These are phyloP conservation scores for Orestias chungarensis DNA, from an alignment of 2,797 vertebrate species.

Conservation along the genomic window DNA sequence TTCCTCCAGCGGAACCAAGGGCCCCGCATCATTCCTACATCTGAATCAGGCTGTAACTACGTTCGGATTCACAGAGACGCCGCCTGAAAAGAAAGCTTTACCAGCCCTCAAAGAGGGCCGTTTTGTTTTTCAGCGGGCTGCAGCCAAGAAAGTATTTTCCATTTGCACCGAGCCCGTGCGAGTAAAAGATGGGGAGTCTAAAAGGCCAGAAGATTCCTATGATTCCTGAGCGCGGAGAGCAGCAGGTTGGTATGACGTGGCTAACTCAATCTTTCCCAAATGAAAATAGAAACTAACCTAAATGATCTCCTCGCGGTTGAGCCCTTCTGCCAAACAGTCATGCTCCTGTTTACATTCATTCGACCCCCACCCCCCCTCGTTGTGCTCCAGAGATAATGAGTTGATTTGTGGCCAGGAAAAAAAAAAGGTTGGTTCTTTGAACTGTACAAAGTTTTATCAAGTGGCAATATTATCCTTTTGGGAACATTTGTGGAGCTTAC, in stretches of 20 bases:
- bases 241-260: slow-evolving; percentile 34
- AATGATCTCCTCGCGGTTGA: slow-evolving; percentile 5
- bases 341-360: slow-evolving; percentile 10
- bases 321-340: slow-evolving; percentile 4
- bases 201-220: slow-evolving; percentile 32
- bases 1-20: slow-evolving; percentile 1
- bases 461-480: neutral
- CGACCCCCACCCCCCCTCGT: neutral
- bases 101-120: slow-evolving; percentile 15
- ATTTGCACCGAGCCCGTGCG: slow-evolving; percentile 19
- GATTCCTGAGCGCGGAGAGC: slow-evolving; percentile 38
- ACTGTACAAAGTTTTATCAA: slow-evolving; percentile 5
- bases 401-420: slow-evolving; percentile 11
- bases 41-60: slow-evolving; percentile 12
- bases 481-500: neutral
- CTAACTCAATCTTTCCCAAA: slow-evolving; percentile 37
- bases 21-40: slow-evolving; percentile 17
- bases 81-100: slow-evolving; percentile 22
- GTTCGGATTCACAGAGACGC: slow-evolving; percentile 11
- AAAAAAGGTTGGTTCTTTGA: neutral
- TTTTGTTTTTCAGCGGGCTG: slow-evolving; percentile 14
- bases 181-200: slow-evolving; percentile 4
- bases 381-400: neutral
- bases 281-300: slow-evolving; percentile 33
- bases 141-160: slow-evolving; percentile 37